These are phyloP conservation scores for Hemicrepidius hirtus DNA, from an alignment of 2,888 invertebrate species.

Conservation along the genomic window DNA sequence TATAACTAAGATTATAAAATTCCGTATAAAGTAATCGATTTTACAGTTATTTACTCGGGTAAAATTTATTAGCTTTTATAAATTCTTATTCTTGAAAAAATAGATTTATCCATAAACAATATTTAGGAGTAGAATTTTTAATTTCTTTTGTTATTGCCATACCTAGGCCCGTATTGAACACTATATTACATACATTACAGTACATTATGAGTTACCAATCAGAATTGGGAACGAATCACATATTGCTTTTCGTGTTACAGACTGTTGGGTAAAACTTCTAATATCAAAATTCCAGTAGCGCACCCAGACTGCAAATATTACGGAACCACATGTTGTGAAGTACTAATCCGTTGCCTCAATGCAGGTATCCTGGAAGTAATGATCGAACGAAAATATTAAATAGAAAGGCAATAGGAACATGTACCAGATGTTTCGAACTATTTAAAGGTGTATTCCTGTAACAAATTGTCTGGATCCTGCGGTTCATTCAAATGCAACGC, in stretches of 20 bases:
- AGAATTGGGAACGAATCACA: no score
- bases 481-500: slow-evolving; percentile 18
- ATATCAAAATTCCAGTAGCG: not conserved
- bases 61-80: no score
- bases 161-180: no score
- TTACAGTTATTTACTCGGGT: no score
- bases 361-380: slow-evolving; percentile 19
- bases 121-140: no score
- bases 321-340: slow-evolving; percentile 18
- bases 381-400: slow-evolving; percentile 18
- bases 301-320: slow-evolving; percentile 4
- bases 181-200: no score
- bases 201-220: no score
- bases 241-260: not conserved
- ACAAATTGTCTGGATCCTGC: slow-evolving; percentile 12
- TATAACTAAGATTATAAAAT: no score
- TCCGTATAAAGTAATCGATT: no score
- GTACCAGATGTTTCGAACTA: slow-evolving; percentile 18
- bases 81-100: no score
- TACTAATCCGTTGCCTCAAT: slow-evolving; percentile 10
- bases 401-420: slow-evolving; percentile 2
- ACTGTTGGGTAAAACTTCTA: not conserved
- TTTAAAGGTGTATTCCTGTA: not conserved
- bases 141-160: no score
- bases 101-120: no score